Percentiles rank a stretch among this genome's conserved stretches.
phyloP scores from a whole-genome alignment of 2,113 vertebrate species.

The Prochilodus magdalenae region DNA sequence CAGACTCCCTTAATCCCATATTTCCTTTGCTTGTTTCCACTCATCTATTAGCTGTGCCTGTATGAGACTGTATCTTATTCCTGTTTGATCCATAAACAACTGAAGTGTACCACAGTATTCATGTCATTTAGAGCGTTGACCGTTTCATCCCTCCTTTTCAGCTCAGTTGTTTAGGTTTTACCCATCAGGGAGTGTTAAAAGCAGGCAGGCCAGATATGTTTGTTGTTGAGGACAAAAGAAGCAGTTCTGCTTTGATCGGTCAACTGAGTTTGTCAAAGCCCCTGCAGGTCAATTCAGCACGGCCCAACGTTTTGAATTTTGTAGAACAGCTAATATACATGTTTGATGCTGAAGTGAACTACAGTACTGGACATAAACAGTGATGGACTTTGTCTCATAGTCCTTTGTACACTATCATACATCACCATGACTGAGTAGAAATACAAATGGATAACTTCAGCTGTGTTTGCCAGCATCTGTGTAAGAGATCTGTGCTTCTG shows the following conservation, averaged over 20 bases:
- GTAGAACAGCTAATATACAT: too few relatives aligned
- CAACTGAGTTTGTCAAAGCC: neutral
- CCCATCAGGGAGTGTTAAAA: neutral
- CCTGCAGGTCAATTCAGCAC: neutral
- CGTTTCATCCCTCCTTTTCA: neutral
- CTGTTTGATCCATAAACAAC: neutral
- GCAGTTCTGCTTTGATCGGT: neutral
- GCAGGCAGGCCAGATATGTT: neutral
- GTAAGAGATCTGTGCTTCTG: neutral
- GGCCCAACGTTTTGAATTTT: neutral
- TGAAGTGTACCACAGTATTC: neutral
- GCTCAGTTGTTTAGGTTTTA: neutral
- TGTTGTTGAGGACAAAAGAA: constrained; percentile 23
- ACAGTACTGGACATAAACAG: neutral
- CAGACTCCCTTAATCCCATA: too few relatives aligned
- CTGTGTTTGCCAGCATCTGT: too few relatives aligned
- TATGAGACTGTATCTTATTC: too few relatives aligned
- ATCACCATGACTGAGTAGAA: neutral
- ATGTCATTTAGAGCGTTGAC: neutral
- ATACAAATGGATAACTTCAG: too few relatives aligned
- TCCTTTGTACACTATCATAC: neutral
- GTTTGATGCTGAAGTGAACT: neutral
- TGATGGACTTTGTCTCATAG: neutral
- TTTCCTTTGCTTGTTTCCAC: too few relatives aligned
- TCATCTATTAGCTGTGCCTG: too few relatives aligned